Evolutionary conservation across 2,888 invertebrate species (phyloP), one percentile per base, ranked within the genome.

Genomic region (Drosophila demipolita): DNA sequence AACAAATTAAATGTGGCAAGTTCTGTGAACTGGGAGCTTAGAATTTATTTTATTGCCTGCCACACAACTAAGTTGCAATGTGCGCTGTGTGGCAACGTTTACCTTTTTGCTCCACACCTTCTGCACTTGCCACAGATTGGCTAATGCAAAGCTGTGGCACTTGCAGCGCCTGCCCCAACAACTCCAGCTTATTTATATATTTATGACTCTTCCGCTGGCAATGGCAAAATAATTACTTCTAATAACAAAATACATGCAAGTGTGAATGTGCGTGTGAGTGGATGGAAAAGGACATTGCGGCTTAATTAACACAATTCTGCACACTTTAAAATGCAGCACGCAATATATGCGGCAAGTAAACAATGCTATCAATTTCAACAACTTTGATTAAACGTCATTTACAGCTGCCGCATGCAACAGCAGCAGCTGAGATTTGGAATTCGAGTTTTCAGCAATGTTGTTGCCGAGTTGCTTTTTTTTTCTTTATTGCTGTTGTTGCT

Each of bases 371-470:
- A 89, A 89, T 87, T 87, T 88, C 89, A 89, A 87, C 80, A 87
- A 82, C 82, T 90, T 86, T 88, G 85, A 89, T 89, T 90, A 90
- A 85, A 87, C 88, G 89, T 83, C 88, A 84, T 83, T 89, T 88
- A 72, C 88, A 88, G 87, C 75, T 84, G 67, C 68, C 77, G 63
- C 65, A 48, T 63, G 58, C 68, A 38, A 53, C 69, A 63, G 59
- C 58, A 29, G 55, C 69, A 63, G 59, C 58, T 66, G 74, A 82
- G 78, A 66, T 75, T 75, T 68, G 69, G 68, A 62, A 53, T 48
- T 58, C 38, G 73, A 64, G 72, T 59, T 64, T 57, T 40, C 48
- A 40, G 45, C 49, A 29, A 57, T n/a, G 77, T 77, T 70, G 63
- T 84, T 77, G 80, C 69, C 74, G 59, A 67, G 80, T 69, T 79